phyloP scores from a whole-genome alignment of 2,797 vertebrate species.

The Semotilus atromaculatus region DNA sequence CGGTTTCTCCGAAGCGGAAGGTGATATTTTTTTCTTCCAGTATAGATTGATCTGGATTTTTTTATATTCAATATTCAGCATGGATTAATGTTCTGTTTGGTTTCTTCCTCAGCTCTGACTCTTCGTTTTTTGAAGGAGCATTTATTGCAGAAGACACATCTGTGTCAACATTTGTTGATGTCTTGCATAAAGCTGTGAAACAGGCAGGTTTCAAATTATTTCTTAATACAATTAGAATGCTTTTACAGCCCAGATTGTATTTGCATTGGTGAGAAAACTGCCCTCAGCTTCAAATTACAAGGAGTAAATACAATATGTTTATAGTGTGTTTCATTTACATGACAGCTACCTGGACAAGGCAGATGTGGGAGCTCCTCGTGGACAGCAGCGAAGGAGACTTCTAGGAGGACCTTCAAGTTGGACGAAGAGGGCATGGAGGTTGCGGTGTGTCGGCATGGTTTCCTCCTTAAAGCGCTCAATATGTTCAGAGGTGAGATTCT shows the following conservation, averaged over 20 bases:
- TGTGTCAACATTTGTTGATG: conserved; percentile 26
- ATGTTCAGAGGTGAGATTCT: conserved; percentile 45
- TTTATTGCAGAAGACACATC: conserved; percentile 23
- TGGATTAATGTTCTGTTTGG: not conserved
- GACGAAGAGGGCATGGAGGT: conserved; percentile 48
- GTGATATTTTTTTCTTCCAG: conserved; percentile 3
- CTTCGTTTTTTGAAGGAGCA: not conserved
- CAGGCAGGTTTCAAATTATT: conserved; percentile 12
- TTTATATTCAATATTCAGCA: not conserved
- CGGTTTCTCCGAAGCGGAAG: not conserved
- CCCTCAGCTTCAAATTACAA: not conserved
- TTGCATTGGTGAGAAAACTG: not conserved
- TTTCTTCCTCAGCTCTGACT: not conserved
- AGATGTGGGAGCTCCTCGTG: conserved; percentile 32
- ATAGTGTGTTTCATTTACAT: not conserved
- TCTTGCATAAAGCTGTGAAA: conserved; percentile 19
- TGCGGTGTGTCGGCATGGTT: conserved; percentile 25
- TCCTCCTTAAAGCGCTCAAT: conserved; percentile 33
- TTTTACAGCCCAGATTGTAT: not conserved
- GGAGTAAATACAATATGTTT: not conserved
- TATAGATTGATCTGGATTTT: not conserved
- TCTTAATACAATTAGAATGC: not conserved
- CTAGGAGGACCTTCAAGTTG: conserved; percentile 22
- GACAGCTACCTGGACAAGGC: conserved; percentile 33
- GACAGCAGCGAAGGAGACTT: conserved; percentile 30